Evolutionary conservation across 2,888 invertebrate genomes (phyloP), one percentile per base, ranked within the genome.

Genomic region (Phlogophora meticulosa): DNA sequence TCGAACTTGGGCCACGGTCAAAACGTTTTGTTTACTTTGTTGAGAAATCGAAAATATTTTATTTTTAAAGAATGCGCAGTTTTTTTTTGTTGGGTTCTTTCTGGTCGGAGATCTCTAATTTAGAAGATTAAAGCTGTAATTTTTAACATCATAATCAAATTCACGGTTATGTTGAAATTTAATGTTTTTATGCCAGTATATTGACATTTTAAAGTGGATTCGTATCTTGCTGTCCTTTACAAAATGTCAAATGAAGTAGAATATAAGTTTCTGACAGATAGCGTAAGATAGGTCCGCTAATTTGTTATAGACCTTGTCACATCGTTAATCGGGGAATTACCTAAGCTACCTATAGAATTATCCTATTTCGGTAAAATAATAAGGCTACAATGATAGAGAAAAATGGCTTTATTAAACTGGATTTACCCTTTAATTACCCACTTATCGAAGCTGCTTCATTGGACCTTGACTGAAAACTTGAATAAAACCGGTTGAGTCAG

Each of bases 1-100:
- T 20, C 48, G 40, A 42, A 34, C 48, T 53, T 34, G 45, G 42
- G 43, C n/a, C 74, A 62, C 36, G 74, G 75, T 34, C 68, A 59
- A 11, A 36, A 34, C 15, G 13, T 45, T 43, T 22, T 36, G 11
- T 36, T 53, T 38, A 46, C 2, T 49, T 34, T 32, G 20, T 69
- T 28, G 36, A 17, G 42, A 24, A 43, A 76, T 70, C 38, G 7
- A 15, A 43, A 13, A 22, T 17, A 0, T 56, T 22, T 28, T 7
- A 11, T 24, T 56, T 22, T n/a, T 43, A 9, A n/a, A 3, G 7
- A 15, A 13, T 7, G 28, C 36, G 15, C 15, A 28, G 24, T 34
- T 36, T 15, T 20, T 1, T 0, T 51, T 22, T 38, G 4, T 10
- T n/a, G n/a, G n/a, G n/a, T n/a, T n/a, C n/a, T n/a, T n/a, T n/a